phyloP scores from a whole-genome alignment of 2,797 vertebrate genomes.

The Spinus pinus region DNA sequence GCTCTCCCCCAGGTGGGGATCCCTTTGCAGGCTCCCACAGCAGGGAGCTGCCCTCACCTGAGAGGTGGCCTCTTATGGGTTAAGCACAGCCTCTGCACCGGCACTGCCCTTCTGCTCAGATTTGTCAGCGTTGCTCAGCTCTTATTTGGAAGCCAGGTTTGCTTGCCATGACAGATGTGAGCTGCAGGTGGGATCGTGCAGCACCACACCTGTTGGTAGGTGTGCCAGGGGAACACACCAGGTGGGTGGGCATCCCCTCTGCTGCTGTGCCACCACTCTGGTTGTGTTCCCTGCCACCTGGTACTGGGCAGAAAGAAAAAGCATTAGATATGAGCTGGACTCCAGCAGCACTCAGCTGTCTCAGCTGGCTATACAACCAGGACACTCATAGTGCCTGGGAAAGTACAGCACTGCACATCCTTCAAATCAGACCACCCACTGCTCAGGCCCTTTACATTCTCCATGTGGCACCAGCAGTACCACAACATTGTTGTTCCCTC shows the following conservation, averaged over 20 bases:
- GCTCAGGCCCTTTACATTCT: not conserved
- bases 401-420: not conserved
- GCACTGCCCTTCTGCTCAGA: not conserved
- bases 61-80: accelerated
- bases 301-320: not conserved
- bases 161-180: not conserved
- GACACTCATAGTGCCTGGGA: not conserved
- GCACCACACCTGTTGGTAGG: accelerated
- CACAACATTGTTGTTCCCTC: accelerated
- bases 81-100: not conserved
- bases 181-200: not conserved
- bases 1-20: not conserved
- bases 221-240: accelerated
- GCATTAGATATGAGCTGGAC: accelerated
- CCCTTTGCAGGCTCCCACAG: too few relatives aligned
- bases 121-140: not conserved
- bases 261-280: not conserved
- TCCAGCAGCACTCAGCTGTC: not conserved
- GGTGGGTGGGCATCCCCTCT: not conserved
- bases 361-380: not conserved
- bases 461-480: not conserved
- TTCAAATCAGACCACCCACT: not conserved
- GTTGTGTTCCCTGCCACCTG: not conserved
- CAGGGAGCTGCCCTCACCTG: not conserved
- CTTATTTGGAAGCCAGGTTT: not conserved